Evolutionary conservation across 2,888 invertebrate genomes (phyloP), one percentile per base, ranked within the genome.

Genomic region (Lasioglossum vierecki): DNA sequence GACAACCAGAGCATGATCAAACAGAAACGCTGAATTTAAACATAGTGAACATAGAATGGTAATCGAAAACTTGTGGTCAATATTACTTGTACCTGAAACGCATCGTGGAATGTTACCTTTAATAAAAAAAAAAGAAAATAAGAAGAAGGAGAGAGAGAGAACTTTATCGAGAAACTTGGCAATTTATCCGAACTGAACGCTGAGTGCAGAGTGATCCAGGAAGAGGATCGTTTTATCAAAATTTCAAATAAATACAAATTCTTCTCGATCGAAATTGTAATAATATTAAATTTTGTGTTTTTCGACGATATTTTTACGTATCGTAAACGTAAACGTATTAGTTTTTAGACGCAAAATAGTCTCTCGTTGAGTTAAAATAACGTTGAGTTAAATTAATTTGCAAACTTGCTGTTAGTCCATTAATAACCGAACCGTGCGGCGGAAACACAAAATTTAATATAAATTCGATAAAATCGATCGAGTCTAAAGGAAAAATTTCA

Each of bases 1-100:
- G 53, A 53, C 53, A n/a, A 53, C 53, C 53, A n/a, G 53, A 68
- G 39, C 66, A 39, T 39, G 39, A 68, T 68, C 68, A 35, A 68
- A 68, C 35, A 22, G 22, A 39, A 8, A 39, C 68, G 68, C 8
- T 39, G 68, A 68, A 39, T 68, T 39, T 66, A 9, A 39, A 39
- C 35, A 22, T 68, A 39, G 22, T 39, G 30, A 68, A 68, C 22
- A 9, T 68, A 66, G 66, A 66, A 66, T 66, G 68, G 53, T 35
- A 66, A 41, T 22, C 66, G 18, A 46, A 26, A 70, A 49, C 68
- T 46, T 30, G 44, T 57, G 18, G 53, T 57, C 49, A 35, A 22
- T 39, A 35, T 68, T 35, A 66, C 66, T 35, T 35, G 68, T 41
- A 44, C 71, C 71, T 44, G 44, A 71, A 71, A 68, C 66, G 35